Evolutionary conservation across 2,797 vertebrate genomes (phyloP), one percentile per base, ranked within the genome.

Genomic region (Bovichtus variegatus): DNA sequence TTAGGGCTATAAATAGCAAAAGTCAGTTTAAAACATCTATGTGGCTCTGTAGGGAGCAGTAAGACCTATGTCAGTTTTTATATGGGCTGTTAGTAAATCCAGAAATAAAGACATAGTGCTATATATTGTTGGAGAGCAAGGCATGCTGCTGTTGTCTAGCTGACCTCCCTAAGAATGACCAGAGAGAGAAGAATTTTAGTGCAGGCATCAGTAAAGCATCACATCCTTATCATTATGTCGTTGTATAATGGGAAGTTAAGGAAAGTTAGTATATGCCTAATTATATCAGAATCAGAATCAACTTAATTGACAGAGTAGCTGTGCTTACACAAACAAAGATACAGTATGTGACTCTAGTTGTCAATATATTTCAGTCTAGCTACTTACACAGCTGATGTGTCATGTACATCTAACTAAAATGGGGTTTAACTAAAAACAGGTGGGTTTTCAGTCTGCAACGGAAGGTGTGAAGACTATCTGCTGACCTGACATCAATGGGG

Each of bases 1-100:
- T 25, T 54, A 12, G 19, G 64, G 47, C 29, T 69, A 78, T 36
- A 67, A 50, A 80, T 55, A 65, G 64, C 19, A 62, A 57, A 69
- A 34, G n/a, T 21, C 34, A 18, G 9, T 49, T 47, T 50, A 60
- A 72, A 80, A 67, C 25, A 50, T 68, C 8, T 4, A 10, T 59
- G 27, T 63, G 46, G 12, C 21, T 59, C 23, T 16, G 3, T 5
- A 36, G 23, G 5, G 25, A 18, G 5, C 51, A 40, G 0, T 34
- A 31, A 41, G 25, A 25, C 61, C 15, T 41, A 54, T 34, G 27
- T 55, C 12, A 10, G 34, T 4, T n/a, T 15, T 34, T 57, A 15
- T 58, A 50, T 4, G 4, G 53, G 12, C 31, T n/a, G 34, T 55
- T 29, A 23, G 51, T 50, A 40, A 44, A 66, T 59, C 6, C 4